Base-by-base conservation (phyloP, 2,888 invertebrate genomes). In the Xylocampa areola region DNA sequence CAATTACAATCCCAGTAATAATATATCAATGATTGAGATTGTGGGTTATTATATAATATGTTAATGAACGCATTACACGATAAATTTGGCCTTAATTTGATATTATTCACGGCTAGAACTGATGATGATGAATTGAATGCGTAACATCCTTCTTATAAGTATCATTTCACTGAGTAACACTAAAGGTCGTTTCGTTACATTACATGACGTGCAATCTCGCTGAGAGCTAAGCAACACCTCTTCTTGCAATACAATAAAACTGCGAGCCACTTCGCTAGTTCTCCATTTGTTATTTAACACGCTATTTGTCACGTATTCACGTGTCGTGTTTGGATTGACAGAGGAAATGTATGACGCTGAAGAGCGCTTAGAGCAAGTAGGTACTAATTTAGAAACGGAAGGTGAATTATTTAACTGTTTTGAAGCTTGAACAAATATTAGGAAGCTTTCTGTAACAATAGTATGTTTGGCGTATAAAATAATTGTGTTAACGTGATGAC, bases 151-250 rank as follows among this genome's bases (percentile, higher is more conserved):
- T 8, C 11, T 53, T 27, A 68, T n/a, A n/a, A n/a, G n/a, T 36
- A 63, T 43, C 33, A 40, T 45, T 30, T 50, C 41, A 40, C 16
- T 11, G 25, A 36, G 32, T 51, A 29, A 47, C 29, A 11, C 23
- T 51, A 30, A 58, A 55, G 37, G 37, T 70, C 49, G 59, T 67
- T 67, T 57, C 41, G 67, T 48, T 47, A 47, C 35, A 55, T 55
- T 55, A 62, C 54, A 13, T 10, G 45, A 54, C 49, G 60, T 63
- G 79, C 74, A 82, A 82, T 82, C 75, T 72, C 53, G 75, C 59
- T 82, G 73, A 82, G 63, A 81, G 82, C 75, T 49, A 44, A 43
- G 44, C 37, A 64, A 57, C 70, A 66, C 55, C 66, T 59, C 41
- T 48, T 61, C 51, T 44, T 57, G 48, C 41, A 25, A 23, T 37